phyloP scores from a whole-genome alignment of 2,113 vertebrate species.

The Empidonax traillii region DNA sequence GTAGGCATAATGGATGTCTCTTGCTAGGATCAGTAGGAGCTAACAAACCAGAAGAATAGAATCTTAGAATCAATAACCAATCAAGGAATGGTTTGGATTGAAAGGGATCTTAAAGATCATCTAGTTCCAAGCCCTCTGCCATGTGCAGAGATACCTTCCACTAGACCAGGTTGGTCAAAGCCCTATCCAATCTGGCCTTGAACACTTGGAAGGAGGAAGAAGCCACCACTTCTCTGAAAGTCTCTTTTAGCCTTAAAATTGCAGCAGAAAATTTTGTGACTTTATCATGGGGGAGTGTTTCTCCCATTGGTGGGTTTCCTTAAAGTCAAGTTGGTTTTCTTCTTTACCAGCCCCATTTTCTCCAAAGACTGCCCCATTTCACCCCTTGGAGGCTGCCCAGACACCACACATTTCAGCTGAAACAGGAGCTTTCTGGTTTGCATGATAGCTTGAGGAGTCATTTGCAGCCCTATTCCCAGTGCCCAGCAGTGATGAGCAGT shows the following conservation, averaged over 20 bases:
- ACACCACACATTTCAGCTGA: background rate
- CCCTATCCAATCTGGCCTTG: background rate
- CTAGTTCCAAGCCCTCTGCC: background rate
- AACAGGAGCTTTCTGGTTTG: background rate
- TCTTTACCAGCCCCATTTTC: background rate
- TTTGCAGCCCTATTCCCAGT: rapidly evolving
- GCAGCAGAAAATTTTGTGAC: background rate
- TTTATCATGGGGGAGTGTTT: background rate
- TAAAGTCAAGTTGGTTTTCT: background rate
- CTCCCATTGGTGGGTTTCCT: background rate
- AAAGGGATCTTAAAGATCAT: background rate
- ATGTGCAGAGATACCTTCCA: background rate
- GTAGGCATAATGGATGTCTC: background rate
- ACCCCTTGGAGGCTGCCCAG: background rate
- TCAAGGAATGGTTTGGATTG: background rate
- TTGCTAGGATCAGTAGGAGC: background rate
- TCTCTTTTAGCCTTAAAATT: background rate
- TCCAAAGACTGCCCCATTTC: background rate
- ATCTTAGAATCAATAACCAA: background rate
- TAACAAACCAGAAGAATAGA: background rate
- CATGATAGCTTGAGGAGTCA: rapidly evolving
- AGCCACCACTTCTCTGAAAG: background rate
- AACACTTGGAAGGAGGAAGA: background rate
- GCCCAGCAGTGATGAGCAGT: background rate
- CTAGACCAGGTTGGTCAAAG: background rate